These are phyloP conservation scores for Trichopria drosophilae DNA, from an alignment of 2,888 invertebrate species.

Conservation along the genomic window DNA sequence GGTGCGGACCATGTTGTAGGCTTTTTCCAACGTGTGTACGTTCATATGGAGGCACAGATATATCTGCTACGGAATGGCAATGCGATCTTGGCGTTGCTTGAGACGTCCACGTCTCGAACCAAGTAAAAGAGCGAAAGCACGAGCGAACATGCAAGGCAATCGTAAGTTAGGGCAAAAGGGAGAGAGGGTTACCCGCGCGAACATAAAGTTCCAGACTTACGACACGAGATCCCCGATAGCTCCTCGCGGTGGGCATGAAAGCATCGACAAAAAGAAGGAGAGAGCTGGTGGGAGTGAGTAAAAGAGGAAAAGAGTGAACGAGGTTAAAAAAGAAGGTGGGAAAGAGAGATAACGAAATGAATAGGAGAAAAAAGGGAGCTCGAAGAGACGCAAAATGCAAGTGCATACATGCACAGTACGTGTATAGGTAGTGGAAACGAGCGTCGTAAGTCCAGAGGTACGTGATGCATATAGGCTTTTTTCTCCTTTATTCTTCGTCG, in stretches of 20 bases:
- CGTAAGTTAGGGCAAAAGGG: constrained; percentile 54
- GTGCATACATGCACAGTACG: constrained; percentile 42
- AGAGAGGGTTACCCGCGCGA: constrained; percentile 53
- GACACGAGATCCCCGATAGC: constrained; percentile 59
- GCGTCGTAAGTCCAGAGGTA: constrained; percentile 18
- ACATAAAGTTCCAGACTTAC: constrained; percentile 60
- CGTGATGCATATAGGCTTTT: constrained; percentile 8
- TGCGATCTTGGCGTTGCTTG: constrained; percentile 40
- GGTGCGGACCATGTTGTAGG: too few species aligned
- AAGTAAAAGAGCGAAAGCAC: constrained; percentile 39
- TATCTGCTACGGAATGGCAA: constrained; percentile 28
- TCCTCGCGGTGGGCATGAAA: constrained; percentile 57
- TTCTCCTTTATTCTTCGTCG: constrained; percentile 15
- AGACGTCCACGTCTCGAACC: constrained; percentile 56
- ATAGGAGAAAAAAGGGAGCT: constrained; percentile 40
- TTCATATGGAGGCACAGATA: constrained; percentile 24
- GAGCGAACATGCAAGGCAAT: constrained; percentile 52
- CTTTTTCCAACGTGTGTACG: not conserved
- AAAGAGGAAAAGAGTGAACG: constrained; percentile 6
- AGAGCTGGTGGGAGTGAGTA: constrained; percentile 7
- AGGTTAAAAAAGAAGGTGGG: constrained; percentile 14
- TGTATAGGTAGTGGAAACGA: constrained; percentile 27
- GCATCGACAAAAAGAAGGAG: constrained; percentile 44
- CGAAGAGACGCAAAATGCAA: constrained; percentile 44
- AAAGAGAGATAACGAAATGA: constrained; percentile 29